Evolutionary conservation across 2,797 vertebrate species (phyloP).

Genomic region (Enoplosus armatus): DNA sequence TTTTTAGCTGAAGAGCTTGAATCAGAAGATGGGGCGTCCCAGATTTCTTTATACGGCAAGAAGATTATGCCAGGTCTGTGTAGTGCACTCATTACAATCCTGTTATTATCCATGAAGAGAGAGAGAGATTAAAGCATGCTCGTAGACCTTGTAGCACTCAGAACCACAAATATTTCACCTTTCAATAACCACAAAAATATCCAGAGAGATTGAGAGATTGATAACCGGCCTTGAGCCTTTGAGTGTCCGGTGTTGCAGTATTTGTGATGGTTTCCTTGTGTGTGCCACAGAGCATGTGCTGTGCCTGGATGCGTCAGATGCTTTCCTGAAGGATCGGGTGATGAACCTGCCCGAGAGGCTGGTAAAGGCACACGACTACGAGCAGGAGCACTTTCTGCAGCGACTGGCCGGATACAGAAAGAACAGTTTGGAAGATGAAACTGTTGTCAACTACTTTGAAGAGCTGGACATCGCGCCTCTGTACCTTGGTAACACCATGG

Average conservation of each 20-base stretch:
- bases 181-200: neutral
- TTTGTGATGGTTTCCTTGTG: neutral
- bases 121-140: neutral
- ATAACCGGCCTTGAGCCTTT: too few species aligned
- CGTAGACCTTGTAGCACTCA: neutral
- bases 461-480: conserved; percentile 87
- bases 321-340: conserved; percentile 90
- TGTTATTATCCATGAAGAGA: neutral
- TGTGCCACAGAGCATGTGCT: conserved; percentile 87
- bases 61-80: conserved; percentile 87
- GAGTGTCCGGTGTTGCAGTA: neutral
- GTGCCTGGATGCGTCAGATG: conserved; percentile 88
- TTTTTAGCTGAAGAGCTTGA: conserved; percentile 84
- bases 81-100: neutral
- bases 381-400: conserved; percentile 84
- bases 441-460: conserved; percentile 90
- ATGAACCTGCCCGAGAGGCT: conserved; percentile 89
- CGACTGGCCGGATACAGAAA: conserved; percentile 84
- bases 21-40: conserved; percentile 75
- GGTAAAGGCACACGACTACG: conserved; percentile 86
- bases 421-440: conserved; percentile 83
- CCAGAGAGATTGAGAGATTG: neutral
- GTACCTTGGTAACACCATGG: conserved; percentile 85
- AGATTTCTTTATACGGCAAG: conserved; percentile 73
- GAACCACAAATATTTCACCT: neutral